Evolutionary conservation across 2,888 invertebrate genomes (phyloP).

Genomic region (Agrochola lota): DNA sequence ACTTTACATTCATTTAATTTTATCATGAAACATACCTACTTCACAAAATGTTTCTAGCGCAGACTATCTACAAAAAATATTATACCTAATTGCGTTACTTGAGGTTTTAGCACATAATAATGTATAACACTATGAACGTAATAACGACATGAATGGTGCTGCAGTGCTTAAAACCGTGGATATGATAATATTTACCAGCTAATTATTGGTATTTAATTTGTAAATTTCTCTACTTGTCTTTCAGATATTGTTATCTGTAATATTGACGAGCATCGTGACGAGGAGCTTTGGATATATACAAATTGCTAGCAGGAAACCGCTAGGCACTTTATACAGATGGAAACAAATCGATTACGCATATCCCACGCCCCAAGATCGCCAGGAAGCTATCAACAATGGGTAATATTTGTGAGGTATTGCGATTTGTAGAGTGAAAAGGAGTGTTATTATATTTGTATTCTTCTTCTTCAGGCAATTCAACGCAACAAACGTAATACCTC

Average conservation of each 20-base stretch:
- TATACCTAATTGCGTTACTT: not conserved
- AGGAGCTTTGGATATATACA: conserved; percentile 60
- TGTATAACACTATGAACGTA: not conserved
- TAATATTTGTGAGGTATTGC: conserved; percentile 58
- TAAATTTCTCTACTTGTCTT: conserved; percentile 31
- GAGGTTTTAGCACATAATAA: not conserved
- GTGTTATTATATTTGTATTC: not conserved
- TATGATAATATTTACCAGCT: not conserved
- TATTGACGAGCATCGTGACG: conserved; percentile 60
- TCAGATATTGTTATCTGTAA: conserved; percentile 49
- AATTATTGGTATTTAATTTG: conserved; percentile 1
- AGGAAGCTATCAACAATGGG: conserved; percentile 79
- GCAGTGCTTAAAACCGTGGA: not conserved
- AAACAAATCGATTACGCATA: conserved; percentile 86
- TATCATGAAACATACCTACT: not conserved
- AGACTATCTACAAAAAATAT: conserved; percentile 8
- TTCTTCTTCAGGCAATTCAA: conserved; percentile 90
- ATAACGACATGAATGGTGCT: not conserved
- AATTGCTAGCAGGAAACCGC: conserved; percentile 70
- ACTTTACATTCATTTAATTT: not conserved
- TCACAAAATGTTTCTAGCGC: not conserved
- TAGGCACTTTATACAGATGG: conserved; percentile 86
- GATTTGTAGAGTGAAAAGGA: not conserved
- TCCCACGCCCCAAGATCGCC: conserved; percentile 71
- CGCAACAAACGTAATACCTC: conserved; percentile 92